A percentile compares a stretch with the other conserved stretches of the same genome.
These are phyloP conservation scores for Mola mola DNA, from an alignment of 2,113 vertebrate genomes.

Conservation along the genomic window DNA sequence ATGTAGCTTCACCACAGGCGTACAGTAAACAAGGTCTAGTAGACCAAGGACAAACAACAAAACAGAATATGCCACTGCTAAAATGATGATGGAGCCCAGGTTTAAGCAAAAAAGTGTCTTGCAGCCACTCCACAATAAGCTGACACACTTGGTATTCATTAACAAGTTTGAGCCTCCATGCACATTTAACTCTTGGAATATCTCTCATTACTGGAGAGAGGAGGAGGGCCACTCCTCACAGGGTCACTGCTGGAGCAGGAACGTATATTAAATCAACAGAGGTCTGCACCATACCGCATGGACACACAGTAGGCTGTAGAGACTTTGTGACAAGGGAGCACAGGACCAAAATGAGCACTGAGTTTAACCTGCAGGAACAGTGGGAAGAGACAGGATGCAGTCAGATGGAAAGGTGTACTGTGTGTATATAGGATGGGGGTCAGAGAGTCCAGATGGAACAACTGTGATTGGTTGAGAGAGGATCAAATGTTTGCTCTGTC, in stretches of 20 bases:
- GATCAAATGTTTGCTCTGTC: constrained; percentile 50
- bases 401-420: constrained; percentile 10
- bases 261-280: constrained; percentile 46
- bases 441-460: neutral
- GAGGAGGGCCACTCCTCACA: no score
- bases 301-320: constrained; percentile 17
- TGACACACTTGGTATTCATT: neutral
- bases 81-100: no score
- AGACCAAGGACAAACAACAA: no score
- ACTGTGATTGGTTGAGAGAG: constrained; percentile 41
- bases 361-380: constrained; percentile 29
- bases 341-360: constrained; percentile 6
- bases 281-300: constrained; percentile 20
- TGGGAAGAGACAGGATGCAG: neutral
- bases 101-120: no score
- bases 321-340: constrained; percentile 9
- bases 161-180: constrained; percentile 16
- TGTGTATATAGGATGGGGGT: neutral
- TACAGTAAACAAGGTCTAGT: no score
- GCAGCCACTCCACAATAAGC: neutral
- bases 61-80: no score
- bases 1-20: no score
- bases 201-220: constrained; percentile 32
- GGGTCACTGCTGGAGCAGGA: constrained; percentile 23
- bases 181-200: constrained; percentile 30